A percentile compares a stretch with the other conserved stretches of the same genome.
These are phyloP conservation scores for Tetraodon nigroviridis DNA, from an alignment of 2,113 vertebrate genomes.

Conservation along the genomic window DNA sequence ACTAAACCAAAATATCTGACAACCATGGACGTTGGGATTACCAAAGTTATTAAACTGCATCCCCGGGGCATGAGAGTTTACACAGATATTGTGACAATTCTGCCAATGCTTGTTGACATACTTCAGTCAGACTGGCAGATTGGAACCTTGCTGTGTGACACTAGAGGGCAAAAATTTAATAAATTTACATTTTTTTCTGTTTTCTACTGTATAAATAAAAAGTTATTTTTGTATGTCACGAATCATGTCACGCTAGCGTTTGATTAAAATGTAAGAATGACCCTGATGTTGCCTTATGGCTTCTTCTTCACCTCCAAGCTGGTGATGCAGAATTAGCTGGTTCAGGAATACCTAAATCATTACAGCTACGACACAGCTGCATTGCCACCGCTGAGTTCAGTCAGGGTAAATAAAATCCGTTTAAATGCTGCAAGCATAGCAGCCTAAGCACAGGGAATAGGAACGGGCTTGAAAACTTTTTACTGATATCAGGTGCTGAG, in stretches of 20 bases:
- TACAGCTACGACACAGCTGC: too few relatives aligned
- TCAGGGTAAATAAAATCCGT: too few relatives aligned
- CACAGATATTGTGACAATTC: background rate
- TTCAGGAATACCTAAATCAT: too few relatives aligned
- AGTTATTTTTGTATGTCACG: background rate
- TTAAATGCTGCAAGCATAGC: too few relatives aligned
- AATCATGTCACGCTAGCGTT: background rate
- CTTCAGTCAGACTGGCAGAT: slow-evolving; percentile 1
- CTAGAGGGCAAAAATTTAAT: background rate
- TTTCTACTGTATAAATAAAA: background rate
- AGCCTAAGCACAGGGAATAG: too few relatives aligned
- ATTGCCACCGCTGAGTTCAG: too few relatives aligned
- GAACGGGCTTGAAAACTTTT: too few relatives aligned
- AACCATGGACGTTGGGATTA: background rate
- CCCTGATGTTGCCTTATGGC: background rate
- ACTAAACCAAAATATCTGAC: background rate
- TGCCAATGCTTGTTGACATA: background rate
- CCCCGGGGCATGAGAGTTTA: background rate
- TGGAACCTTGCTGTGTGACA: background rate
- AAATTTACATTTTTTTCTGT: background rate
- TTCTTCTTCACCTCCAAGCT: too few relatives aligned
- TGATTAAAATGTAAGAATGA: background rate
- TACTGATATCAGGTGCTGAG: too few relatives aligned
- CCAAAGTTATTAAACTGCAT: background rate
- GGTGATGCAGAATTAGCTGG: too few relatives aligned